Conservation (phyloP, 2,797 vertebrate genomes). For the Allobates femoralis region DNA sequence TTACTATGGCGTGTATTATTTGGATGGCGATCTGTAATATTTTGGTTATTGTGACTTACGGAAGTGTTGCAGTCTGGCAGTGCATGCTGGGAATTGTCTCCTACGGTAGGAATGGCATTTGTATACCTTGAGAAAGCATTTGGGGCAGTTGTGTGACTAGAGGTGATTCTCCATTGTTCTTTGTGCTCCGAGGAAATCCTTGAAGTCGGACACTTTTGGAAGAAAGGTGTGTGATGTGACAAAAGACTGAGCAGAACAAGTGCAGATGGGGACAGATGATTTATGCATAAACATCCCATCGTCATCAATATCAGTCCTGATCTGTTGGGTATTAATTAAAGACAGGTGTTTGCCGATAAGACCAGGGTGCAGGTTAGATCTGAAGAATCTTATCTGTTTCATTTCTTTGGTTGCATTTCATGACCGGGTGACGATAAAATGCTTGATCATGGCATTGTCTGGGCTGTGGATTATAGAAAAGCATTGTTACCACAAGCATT, state of each 20-base stretch:
- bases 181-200: conserved; percentile 1
- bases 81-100: conserved; percentile 74
- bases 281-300: neutral
- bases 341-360: conserved; percentile 54
- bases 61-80: conserved; percentile 67
- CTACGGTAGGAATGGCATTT: conserved; percentile 62
- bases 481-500: conserved; percentile 69
- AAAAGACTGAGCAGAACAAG: conserved; percentile 68
- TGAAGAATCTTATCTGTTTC: neutral
- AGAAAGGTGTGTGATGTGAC: conserved; percentile 68
- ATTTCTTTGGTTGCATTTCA: conserved; percentile 66
- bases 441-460: conserved; percentile 64
- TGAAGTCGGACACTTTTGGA: neutral
- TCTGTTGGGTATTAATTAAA: conserved; percentile 64
- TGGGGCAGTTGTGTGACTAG: conserved; percentile 65
- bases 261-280: conserved; percentile 62
- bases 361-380: neutral
- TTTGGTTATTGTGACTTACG: conserved; percentile 67
- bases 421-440: conserved; percentile 61
- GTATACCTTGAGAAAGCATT: conserved; percentile 66
- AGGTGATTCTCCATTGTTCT: conserved; percentile 5
- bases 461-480: conserved; percentile 59
- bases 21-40: neutral
- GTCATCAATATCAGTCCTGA: conserved; percentile 16
- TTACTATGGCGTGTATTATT: neutral